Evolutionary conservation across 2,113 vertebrate genomes (phyloP).

Genomic region (Odontesthes bonariensis): DNA sequence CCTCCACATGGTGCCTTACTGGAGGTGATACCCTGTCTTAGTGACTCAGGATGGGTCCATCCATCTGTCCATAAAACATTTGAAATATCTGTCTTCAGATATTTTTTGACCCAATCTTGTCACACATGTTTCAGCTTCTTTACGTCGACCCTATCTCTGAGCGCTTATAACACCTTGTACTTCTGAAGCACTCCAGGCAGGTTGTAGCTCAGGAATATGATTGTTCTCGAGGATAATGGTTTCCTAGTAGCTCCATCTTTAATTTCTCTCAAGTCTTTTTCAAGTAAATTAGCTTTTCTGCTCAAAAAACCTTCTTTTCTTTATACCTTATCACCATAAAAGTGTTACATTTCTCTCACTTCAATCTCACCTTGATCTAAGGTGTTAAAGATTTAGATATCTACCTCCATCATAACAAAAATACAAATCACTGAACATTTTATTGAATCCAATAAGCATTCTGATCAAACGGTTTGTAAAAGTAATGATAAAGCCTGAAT

Average conservation of each 20-base stretch:
- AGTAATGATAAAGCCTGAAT: background rate
- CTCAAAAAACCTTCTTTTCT: too few relatives aligned
- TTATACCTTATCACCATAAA: too few relatives aligned
- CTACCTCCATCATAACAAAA: too few relatives aligned
- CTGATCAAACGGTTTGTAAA: background rate
- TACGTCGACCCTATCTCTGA: background rate
- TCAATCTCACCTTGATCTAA: too few relatives aligned
- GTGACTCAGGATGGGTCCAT: background rate
- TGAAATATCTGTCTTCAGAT: too few relatives aligned
- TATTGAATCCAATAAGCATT: background rate
- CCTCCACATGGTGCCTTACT: background rate
- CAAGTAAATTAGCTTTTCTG: too few relatives aligned
- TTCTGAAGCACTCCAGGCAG: background rate
- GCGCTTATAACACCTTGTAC: background rate
- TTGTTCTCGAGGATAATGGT: background rate
- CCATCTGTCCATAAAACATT: background rate
- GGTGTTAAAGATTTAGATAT: too few relatives aligned
- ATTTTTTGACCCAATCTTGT: background rate
- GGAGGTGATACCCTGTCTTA: background rate
- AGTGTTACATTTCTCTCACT: too few relatives aligned
- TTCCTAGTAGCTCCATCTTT: background rate
- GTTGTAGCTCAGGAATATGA: background rate
- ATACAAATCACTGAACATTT: too few relatives aligned
- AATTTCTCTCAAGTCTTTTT: background rate
- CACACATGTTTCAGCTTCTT: background rate